A percentile compares a stretch with the other conserved stretches of the same genome.
These are phyloP conservation scores for Helicolenus hilgendorfi DNA, from an alignment of 2,797 vertebrate genomes.

Conservation along the genomic window DNA sequence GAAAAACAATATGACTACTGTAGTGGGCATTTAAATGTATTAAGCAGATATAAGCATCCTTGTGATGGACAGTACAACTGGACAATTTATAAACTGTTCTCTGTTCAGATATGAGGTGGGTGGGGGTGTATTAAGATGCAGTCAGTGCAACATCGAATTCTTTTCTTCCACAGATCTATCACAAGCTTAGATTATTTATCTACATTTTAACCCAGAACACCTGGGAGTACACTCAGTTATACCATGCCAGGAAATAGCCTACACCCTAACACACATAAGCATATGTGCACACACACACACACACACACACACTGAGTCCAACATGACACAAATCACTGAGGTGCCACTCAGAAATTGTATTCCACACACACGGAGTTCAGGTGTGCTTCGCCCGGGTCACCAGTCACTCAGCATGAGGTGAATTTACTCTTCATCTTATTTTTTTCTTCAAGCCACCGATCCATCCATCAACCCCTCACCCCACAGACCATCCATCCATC, in stretches of 20 bases:
- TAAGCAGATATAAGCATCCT: background rate
- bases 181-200: slow-evolving; percentile 62
- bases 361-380: background rate
- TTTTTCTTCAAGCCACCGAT: no score
- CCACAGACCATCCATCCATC: no score
- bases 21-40: background rate
- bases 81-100: background rate
- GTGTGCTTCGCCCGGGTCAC: background rate
- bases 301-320: background rate
- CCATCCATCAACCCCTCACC: no score
- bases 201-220: slow-evolving; percentile 23
- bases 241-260: background rate
- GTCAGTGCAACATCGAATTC: slow-evolving; percentile 24
- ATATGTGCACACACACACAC: background rate
- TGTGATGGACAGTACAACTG: no score
- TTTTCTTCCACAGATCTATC: slow-evolving; percentile 34
- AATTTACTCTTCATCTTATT: background rate
- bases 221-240: background rate
- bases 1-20: background rate
- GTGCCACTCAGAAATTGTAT: background rate
- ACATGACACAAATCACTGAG: background rate
- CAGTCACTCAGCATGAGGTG: no score
- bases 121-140: no score
- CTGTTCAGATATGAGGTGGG: background rate
- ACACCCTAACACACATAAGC: background rate